phyloP scores from a whole-genome alignment of 2,888 invertebrate genomes.

The Epirrita christyi region DNA sequence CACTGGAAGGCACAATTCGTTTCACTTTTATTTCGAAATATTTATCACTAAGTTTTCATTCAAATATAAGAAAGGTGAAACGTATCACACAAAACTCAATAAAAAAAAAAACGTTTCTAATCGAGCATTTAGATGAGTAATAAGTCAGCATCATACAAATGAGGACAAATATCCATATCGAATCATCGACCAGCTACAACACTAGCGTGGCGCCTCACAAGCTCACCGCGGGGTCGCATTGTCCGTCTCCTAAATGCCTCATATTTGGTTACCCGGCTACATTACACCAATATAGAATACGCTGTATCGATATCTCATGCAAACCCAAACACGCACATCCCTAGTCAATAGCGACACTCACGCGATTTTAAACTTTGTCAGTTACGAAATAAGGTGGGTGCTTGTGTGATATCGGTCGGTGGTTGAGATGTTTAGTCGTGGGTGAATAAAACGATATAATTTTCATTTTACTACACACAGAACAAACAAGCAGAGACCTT shows the following conservation, averaged over 20 bases:
- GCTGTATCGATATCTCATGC: slow-evolving; percentile 67
- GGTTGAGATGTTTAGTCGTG: slow-evolving; percentile 39
- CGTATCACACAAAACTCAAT: too few species aligned
- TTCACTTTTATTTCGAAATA: too few species aligned
- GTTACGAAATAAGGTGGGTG: slow-evolving; percentile 28
- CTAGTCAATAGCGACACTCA: slow-evolving; percentile 39
- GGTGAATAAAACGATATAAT: slow-evolving; percentile 63
- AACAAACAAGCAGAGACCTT: slow-evolving; percentile 65
- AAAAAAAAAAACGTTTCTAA: too few species aligned
- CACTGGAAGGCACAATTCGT: too few species aligned
- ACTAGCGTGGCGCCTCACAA: slow-evolving; percentile 73
- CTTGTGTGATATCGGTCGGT: slow-evolving; percentile 31
- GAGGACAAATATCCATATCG: background rate
- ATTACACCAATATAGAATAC: slow-evolving; percentile 66
- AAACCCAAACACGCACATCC: slow-evolving; percentile 45
- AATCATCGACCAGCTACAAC: slow-evolving; percentile 39
- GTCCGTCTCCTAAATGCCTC: slow-evolving; percentile 79
- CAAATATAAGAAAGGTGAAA: too few species aligned
- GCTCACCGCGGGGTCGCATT: slow-evolving; percentile 75
- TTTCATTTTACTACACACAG: slow-evolving; percentile 78
- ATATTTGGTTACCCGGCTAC: slow-evolving; percentile 80
- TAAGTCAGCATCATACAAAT: background rate
- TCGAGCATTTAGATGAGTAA: too few species aligned
- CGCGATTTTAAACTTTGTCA: slow-evolving; percentile 39
- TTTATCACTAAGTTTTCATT: too few species aligned